These are phyloP conservation scores for Chaetophractus vellerosus DNA, from an alignment of 2,797 vertebrate genomes.

Conservation along the genomic window DNA sequence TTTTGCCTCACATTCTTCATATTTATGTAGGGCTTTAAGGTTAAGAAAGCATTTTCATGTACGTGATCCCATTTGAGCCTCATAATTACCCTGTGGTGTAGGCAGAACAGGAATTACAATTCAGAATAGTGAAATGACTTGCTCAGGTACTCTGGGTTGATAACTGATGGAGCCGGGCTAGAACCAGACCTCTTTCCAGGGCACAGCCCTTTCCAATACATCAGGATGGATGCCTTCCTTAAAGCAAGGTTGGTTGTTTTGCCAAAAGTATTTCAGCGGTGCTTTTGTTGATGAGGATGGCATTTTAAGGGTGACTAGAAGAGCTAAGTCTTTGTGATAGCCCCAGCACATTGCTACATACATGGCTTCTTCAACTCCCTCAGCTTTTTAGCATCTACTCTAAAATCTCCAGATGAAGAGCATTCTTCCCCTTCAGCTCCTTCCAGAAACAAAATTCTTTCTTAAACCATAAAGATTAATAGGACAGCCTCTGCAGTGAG, in stretches of 20 bases:
- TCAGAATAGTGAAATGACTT: not conserved
- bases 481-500: not conserved
- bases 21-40: constrained; percentile 59
- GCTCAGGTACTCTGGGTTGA: not conserved
- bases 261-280: not conserved
- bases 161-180: not conserved
- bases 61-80: constrained; percentile 51
- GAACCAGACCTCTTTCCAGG: accelerated
- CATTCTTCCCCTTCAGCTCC: not conserved
- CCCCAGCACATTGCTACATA: not conserved
- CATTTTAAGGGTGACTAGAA: not conserved
- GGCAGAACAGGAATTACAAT: not conserved
- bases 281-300: not conserved
- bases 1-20: constrained; percentile 38
- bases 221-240: not conserved
- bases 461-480: not conserved
- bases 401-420: not conserved
- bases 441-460: not conserved
- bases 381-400: not conserved
- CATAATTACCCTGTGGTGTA: constrained; percentile 54
- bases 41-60: constrained; percentile 60
- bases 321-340: not conserved
- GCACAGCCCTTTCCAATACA: not conserved
- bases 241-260: not conserved
- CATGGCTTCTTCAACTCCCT: not conserved